Percentiles rank a stretch among this genome's conserved stretches.
phyloP scores from a whole-genome alignment of 2,888 invertebrate species.

The Heliconius charithonia region DNA sequence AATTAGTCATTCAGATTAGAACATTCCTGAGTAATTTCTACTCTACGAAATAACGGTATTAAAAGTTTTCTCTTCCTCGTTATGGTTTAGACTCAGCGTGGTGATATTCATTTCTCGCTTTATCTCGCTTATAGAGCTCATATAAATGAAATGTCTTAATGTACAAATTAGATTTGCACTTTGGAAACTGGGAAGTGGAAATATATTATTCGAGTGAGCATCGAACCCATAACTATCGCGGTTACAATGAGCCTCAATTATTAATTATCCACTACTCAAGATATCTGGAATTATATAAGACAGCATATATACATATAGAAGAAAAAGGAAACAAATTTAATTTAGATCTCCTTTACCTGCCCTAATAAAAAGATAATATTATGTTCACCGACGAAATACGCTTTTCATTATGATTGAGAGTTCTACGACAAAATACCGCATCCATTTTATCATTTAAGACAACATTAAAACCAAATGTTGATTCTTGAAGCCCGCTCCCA shows the following conservation, averaged over 20 bases:
- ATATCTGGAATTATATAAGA: neutral
- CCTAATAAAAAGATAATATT: neutral
- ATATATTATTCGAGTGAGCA: neutral
- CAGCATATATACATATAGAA: neutral
- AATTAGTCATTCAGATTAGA: too few species aligned
- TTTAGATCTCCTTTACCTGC: neutral
- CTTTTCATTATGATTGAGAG: neutral
- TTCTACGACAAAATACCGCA: neutral
- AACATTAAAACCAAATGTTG: constrained; percentile 33
- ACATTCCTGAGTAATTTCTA: neutral
- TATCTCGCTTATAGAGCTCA: too few species aligned
- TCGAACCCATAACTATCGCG: neutral
- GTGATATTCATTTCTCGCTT: too few species aligned
- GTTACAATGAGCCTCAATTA: neutral
- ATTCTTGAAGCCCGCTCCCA: constrained; percentile 17
- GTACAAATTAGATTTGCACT: too few species aligned
- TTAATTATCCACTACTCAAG: neutral
- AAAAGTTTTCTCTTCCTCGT: neutral
- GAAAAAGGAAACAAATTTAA: neutral
- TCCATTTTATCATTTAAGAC: constrained; percentile 19
- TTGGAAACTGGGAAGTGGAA: neutral
- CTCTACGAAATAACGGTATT: neutral
- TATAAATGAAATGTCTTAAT: too few species aligned
- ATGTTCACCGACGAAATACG: neutral
- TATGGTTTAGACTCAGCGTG: too few species aligned